A percentile compares a stretch with the other conserved stretches of the same genome.
These are phyloP conservation scores for Eristalis tenax DNA, from an alignment of 2,888 invertebrate genomes.

Conservation along the genomic window DNA sequence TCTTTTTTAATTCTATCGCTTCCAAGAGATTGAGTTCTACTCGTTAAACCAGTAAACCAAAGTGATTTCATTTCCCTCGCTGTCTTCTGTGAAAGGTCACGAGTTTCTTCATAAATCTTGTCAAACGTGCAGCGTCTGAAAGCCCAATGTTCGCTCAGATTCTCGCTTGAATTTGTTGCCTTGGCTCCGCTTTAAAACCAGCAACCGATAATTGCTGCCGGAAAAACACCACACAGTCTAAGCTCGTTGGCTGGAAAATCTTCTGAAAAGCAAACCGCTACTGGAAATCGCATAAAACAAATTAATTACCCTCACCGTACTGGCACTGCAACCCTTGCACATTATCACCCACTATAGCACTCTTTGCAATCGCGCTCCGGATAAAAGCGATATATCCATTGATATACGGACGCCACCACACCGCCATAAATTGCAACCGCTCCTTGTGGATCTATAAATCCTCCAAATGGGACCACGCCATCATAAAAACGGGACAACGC, in stretches of 20 bases:
- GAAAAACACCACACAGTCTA: neutral
- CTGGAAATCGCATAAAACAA: conserved; percentile 48
- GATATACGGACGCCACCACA: conserved; percentile 13
- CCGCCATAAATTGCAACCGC: conserved; percentile 26
- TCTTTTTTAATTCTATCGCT: neutral
- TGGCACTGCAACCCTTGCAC: neutral
- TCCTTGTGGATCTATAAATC: conserved; percentile 56
- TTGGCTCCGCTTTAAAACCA: neutral
- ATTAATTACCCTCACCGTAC: conserved; percentile 36
- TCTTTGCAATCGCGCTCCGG: conserved; percentile 6
- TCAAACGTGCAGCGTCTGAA: neutral
- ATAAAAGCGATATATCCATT: conserved; percentile 41
- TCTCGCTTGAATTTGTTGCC: neutral
- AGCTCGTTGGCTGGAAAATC: neutral
- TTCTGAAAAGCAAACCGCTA: conserved; percentile 28
- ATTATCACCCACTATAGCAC: conserved; percentile 18
- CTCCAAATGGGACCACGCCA: conserved; percentile 31
- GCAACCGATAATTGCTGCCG: neutral
- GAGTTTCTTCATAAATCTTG: neutral
- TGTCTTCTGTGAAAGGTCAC: neutral
- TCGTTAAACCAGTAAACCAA: neutral
- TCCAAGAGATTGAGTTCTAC: neutral
- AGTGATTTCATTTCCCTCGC: neutral
- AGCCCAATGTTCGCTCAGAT: neutral
- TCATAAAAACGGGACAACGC: conserved; percentile 4